These are phyloP conservation scores for Myotis daubentonii DNA, from an alignment of 2,797 vertebrate species.

Conservation along the genomic window DNA sequence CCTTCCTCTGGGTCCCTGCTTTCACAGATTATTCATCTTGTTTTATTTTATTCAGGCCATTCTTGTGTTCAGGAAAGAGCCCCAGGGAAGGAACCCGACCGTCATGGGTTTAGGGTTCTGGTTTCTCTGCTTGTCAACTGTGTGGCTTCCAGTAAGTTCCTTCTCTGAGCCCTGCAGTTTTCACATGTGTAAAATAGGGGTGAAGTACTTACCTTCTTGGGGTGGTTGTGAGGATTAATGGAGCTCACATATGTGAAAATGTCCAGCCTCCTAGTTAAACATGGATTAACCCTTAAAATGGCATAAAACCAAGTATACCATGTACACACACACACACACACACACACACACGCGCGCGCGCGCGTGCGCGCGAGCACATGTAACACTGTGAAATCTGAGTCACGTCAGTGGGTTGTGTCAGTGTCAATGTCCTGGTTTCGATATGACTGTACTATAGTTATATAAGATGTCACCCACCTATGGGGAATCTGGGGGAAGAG, in stretches of 20 bases:
- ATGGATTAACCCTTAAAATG: conserved; percentile 17
- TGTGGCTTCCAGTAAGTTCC: not conserved
- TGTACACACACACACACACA: rapidly evolving
- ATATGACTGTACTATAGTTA: not conserved
- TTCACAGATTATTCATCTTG: not conserved
- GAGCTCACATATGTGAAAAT: not conserved
- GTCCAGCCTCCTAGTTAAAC: not conserved
- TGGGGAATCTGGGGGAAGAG: not conserved
- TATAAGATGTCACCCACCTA: not conserved
- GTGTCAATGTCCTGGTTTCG: not conserved
- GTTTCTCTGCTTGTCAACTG: not conserved
- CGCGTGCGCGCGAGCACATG: too few species aligned
- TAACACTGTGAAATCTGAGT: not conserved
- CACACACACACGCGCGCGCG: rapidly evolving
- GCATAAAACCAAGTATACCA: not conserved
- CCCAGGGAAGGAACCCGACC: not conserved
- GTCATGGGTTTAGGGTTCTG: not conserved
- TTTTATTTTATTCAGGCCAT: not conserved
- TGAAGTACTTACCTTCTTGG: not conserved
- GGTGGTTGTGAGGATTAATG: not conserved
- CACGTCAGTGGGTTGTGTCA: not conserved
- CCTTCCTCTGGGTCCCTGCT: not conserved
- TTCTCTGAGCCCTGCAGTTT: not conserved
- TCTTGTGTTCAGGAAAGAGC: not conserved
- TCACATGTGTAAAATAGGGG: not conserved